A percentile compares a stretch with the other conserved stretches of the same genome.
Conservation (phyloP, 2,797 vertebrate genomes). For the Gymnocypris eckloni region DNA sequence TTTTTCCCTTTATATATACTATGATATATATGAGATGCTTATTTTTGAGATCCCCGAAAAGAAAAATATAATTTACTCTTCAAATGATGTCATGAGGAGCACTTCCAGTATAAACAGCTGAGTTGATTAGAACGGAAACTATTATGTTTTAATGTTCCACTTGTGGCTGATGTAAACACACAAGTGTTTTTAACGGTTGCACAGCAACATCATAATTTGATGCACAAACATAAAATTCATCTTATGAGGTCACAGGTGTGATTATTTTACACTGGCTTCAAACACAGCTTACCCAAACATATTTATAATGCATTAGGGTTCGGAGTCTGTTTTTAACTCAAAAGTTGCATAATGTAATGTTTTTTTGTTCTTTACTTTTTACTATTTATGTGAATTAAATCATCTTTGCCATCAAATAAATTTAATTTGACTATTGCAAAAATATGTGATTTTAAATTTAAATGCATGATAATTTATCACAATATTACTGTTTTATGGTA, state of each 20-base stretch:
- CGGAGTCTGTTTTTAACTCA: constrained; percentile 2
- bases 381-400: not conserved
- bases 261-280: constrained; percentile 5
- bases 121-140: not conserved
- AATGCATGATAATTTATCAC: not conserved
- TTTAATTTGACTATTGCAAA: not conserved
- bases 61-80: not conserved
- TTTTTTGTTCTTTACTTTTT: not conserved
- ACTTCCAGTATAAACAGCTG: not conserved
- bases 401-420: too few relatives aligned
- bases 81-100: not conserved
- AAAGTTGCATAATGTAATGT: not conserved
- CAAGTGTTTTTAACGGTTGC: not conserved
- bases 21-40: not conserved
- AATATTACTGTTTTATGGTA: not conserved
- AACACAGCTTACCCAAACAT: not conserved
- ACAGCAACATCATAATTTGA: not conserved
- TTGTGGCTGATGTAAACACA: constrained; percentile 11
- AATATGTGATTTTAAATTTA: not conserved
- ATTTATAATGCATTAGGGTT: constrained; percentile 22
- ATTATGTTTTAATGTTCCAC: not conserved
- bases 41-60: not conserved
- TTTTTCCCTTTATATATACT: not conserved
- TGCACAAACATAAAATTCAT: not conserved
- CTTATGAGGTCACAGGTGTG: not conserved